Evolutionary conservation across 2,888 invertebrate species (phyloP).

Genomic region (Pachymerium ferrugineum): DNA sequence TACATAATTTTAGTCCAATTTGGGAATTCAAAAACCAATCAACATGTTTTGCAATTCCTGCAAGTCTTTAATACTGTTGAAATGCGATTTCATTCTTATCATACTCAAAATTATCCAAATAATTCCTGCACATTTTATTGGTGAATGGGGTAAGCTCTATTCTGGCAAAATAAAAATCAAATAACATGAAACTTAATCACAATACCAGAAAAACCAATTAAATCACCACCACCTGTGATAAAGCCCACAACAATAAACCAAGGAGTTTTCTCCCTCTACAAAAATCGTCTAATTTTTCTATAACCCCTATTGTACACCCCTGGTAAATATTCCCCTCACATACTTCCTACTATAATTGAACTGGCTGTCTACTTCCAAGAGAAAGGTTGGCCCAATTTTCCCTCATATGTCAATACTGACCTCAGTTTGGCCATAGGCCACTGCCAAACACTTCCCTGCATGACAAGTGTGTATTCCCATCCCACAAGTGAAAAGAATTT

Average conservation of each 20-base stretch:
- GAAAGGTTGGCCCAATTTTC: slow-evolving; percentile 19
- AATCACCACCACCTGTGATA: not conserved
- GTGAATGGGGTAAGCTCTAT: no score
- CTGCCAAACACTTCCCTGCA: slow-evolving; percentile 27
- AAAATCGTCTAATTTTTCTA: not conserved
- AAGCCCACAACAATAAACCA: not conserved
- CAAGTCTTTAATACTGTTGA: no score
- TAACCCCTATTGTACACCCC: not conserved
- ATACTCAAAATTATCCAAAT: no score
- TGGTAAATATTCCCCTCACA: slow-evolving; percentile 9
- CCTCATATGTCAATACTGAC: slow-evolving; percentile 20
- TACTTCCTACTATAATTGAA: slow-evolving; percentile 24
- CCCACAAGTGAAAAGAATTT: slow-evolving; percentile 10
- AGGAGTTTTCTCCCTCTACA: not conserved
- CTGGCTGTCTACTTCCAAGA: slow-evolving; percentile 17
- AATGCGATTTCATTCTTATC: no score
- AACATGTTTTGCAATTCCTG: no score
- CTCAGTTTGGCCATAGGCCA: slow-evolving; percentile 27
- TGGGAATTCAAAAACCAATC: no score
- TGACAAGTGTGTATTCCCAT: slow-evolving; percentile 19
- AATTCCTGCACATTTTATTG: no score
- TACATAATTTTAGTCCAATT: not conserved
- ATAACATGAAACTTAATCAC: no score
- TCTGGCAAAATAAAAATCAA: no score
- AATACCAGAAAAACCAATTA: not conserved